Conservation (phyloP, 2,797 vertebrate genomes). For the Xerus rutilus region DNA sequence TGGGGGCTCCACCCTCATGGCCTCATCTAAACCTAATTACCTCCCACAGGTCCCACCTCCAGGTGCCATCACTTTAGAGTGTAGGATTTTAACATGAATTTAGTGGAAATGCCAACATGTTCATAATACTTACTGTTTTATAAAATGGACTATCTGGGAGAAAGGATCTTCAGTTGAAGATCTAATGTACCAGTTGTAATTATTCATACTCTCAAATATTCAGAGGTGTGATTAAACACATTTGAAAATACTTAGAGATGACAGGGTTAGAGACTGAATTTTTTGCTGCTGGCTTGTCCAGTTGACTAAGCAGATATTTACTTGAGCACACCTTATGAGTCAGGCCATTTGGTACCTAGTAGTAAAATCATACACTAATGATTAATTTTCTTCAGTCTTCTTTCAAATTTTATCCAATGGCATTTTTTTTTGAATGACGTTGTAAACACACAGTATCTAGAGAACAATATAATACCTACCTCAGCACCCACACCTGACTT, state of each 20-base stretch:
- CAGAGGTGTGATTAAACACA: background rate
- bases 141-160: background rate
- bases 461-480: background rate
- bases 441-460: background rate
- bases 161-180: background rate
- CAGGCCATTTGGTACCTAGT: background rate
- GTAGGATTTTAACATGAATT: background rate
- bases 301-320: slow-evolving; percentile 4
- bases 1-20: background rate
- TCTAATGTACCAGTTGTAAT: background rate
- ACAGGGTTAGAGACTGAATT: background rate
- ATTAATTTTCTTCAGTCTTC: background rate
- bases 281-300: background rate
- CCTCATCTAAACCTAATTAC: background rate
- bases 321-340: background rate
- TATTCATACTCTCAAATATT: background rate
- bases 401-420: background rate
- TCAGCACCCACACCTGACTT: background rate
- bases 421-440: background rate
- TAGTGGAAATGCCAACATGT: background rate
- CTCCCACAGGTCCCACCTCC: background rate
- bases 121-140: background rate
- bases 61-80: background rate
- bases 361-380: background rate
- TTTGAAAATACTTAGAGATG: slow-evolving; percentile 31